phyloP scores from a whole-genome alignment of 2,888 invertebrate genomes.

The Bhutanitis thaidina region DNA sequence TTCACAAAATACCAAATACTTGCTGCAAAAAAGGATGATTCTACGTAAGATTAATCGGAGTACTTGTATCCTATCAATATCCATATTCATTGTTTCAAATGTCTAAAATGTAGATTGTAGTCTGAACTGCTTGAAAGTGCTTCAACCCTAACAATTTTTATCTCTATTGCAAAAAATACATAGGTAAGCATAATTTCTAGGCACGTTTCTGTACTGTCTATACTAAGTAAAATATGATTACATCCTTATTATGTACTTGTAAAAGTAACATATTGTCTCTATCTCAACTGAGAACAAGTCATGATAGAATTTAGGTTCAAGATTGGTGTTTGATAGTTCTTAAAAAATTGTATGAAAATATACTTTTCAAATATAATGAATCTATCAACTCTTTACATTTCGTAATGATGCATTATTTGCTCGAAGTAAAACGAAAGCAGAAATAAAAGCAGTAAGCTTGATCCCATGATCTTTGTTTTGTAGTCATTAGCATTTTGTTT shows the following conservation, averaged over 20 bases:
- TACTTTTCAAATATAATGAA: conserved; percentile 2
- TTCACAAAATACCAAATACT: too few relatives aligned
- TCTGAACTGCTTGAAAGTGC: background rate
- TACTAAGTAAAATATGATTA: conserved; percentile 48
- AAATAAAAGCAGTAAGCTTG: too few relatives aligned
- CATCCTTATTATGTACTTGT: conserved; percentile 53
- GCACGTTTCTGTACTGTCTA: conserved; percentile 76
- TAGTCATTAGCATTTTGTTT: too few relatives aligned
- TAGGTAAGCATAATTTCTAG: conserved; percentile 73
- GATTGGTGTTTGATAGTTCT: background rate
- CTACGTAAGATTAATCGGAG: background rate
- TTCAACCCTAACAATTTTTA: conserved; percentile 49
- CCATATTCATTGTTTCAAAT: background rate
- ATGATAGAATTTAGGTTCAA: conserved; percentile 3
- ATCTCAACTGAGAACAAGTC: conserved; percentile 34
- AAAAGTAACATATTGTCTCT: conserved; percentile 43
- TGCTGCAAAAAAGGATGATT: too few relatives aligned
- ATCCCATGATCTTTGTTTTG: too few relatives aligned
- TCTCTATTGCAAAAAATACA: conserved; percentile 71
- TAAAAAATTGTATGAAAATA: conserved; percentile 18
- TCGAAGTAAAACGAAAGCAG: too few relatives aligned
- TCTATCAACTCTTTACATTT: background rate
- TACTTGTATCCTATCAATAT: background rate
- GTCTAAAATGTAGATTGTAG: background rate
- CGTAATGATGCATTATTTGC: too few relatives aligned